Evolutionary conservation across 2,888 invertebrate genomes (phyloP).

Genomic region (Troilus luridus): DNA sequence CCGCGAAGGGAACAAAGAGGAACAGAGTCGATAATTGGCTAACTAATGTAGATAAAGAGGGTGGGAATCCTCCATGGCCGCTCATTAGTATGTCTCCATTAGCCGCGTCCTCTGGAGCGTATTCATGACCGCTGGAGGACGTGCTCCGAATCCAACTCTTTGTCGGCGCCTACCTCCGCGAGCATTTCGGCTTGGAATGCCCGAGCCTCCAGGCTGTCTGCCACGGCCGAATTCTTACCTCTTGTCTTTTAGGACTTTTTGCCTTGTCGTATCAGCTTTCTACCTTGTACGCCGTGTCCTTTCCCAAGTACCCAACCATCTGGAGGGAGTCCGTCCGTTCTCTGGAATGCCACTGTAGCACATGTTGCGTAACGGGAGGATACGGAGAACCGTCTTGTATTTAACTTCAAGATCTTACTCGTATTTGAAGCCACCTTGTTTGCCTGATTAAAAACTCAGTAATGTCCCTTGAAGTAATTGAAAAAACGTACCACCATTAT

Average conservation of each 20-base stretch:
- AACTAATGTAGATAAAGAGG: conserved; percentile 45
- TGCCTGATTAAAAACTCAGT: not conserved
- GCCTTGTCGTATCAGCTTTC: conserved; percentile 48
- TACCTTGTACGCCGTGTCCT: conserved; percentile 41
- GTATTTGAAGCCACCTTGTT: not conserved
- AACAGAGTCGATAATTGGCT: conserved; percentile 35
- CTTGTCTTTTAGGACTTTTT: conserved; percentile 43
- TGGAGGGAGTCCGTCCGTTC: not conserved
- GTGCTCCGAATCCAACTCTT: conserved; percentile 5
- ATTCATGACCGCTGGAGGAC: not conserved
- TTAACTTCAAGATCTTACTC: not conserved
- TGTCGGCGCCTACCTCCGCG: conserved; percentile 1
- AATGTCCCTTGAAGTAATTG: too few relatives aligned
- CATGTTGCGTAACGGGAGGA: not conserved
- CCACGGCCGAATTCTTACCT: conserved; percentile 44
- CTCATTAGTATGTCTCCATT: conserved; percentile 57
- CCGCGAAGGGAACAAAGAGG: not conserved
- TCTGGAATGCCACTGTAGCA: conserved; percentile 25
- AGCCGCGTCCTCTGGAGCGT: not conserved
- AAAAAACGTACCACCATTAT: too few relatives aligned
- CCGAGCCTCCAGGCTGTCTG: conserved; percentile 48
- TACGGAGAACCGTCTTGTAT: not conserved
- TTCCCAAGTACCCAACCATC: conserved; percentile 8
- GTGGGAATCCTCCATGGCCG: conserved; percentile 47
- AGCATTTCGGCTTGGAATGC: conserved; percentile 39